A percentile compares a stretch with the other conserved stretches of the same genome.
These are phyloP conservation scores for Hemicentrotus pulcherrimus DNA, from an alignment of 35 echinoderm and acorn worm species.

Conservation along the genomic window DNA sequence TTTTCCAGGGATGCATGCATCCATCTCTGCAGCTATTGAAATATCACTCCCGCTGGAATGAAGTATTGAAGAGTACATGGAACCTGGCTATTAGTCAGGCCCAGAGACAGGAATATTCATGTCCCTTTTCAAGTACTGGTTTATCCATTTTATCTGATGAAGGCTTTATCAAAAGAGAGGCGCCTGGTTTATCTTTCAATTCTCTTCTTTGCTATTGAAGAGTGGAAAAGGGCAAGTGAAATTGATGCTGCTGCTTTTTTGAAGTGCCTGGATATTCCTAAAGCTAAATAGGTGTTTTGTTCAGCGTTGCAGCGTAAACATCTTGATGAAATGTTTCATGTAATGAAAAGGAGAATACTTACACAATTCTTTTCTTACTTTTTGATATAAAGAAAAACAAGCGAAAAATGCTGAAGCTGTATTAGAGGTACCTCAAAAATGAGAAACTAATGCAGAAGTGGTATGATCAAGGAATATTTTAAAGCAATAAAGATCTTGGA, in stretches of 20 bases:
- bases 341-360: neutral
- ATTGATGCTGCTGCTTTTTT: neutral
- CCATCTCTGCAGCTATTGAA: neutral
- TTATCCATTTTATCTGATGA: slow-evolving; percentile 6
- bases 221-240: neutral
- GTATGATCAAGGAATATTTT: neutral
- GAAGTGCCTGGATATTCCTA: neutral
- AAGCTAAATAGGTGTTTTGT: neutral
- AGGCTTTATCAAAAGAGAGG: neutral
- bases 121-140: neutral
- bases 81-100: neutral
- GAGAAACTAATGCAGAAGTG: too few relatives aligned
- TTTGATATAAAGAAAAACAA: neutral
- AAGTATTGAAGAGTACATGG: neutral
- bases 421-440: too few relatives aligned
- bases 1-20: neutral
- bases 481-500: neutral
- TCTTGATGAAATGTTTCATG: neutral
- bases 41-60: neutral
- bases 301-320: neutral
- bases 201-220: neutral
- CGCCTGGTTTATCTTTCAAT: neutral
- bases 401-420: too few relatives aligned
- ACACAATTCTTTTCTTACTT: neutral
- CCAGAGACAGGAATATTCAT: neutral